Percentiles rank a stretch among this genome's conserved stretches.
Conservation (phyloP, 2,888 invertebrate genomes). For the Eilema sororculum region DNA sequence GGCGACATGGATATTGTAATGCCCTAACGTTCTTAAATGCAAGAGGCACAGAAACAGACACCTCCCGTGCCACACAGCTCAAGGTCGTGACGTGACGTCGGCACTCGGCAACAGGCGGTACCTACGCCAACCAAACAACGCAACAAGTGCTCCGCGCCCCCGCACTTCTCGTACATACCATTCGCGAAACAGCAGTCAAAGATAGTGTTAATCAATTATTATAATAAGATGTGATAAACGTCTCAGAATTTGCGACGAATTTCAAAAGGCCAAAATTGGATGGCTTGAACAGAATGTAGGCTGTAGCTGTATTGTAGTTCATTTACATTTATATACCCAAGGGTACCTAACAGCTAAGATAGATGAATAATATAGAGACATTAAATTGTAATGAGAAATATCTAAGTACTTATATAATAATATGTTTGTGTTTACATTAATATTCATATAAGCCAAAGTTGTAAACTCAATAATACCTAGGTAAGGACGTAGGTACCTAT, state of each 20-base stretch:
- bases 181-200: slow-evolving; percentile 70
- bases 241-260: background rate
- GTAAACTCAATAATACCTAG: too few relatives aligned
- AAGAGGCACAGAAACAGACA: slow-evolving; percentile 59
- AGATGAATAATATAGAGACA: background rate
- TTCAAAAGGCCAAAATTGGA: background rate
- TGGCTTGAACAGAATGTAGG: background rate
- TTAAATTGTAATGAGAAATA: background rate
- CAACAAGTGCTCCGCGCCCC: slow-evolving; percentile 83
- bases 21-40: slow-evolving; percentile 34
- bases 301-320: too few relatives aligned
- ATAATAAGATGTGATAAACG: background rate
- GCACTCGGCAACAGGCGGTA: slow-evolving; percentile 75
- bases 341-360: background rate
- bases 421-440: too few relatives aligned
- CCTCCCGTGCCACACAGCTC: slow-evolving; percentile 69
- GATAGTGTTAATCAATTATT: slow-evolving; percentile 42
- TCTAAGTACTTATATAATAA: too few relatives aligned
- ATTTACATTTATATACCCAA: too few relatives aligned
- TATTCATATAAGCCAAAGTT: too few relatives aligned
- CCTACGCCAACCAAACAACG: slow-evolving; percentile 80
- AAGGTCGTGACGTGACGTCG: slow-evolving; percentile 79
- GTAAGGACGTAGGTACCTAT: too few relatives aligned
- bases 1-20: slow-evolving; percentile 13
- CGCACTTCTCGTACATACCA: slow-evolving; percentile 71